Conservation (phyloP, 2,888 invertebrate species). For the Cinara cedri region DNA sequence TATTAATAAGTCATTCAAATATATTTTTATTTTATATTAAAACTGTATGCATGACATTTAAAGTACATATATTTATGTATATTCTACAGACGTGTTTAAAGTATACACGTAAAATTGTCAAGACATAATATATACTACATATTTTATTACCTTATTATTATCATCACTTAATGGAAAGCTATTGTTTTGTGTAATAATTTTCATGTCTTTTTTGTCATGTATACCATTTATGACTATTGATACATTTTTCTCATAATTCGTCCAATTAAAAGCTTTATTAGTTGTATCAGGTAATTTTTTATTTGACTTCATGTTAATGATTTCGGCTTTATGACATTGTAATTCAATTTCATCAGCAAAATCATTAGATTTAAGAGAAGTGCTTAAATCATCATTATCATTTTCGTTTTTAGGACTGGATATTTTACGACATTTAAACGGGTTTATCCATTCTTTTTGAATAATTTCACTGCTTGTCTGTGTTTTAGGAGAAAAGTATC, state of each 20-base stretch:
- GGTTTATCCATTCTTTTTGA: constrained; percentile 42
- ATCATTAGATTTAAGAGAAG: not conserved
- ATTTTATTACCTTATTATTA: constrained; percentile 14
- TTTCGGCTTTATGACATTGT: not conserved
- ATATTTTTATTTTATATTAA: too few species aligned
- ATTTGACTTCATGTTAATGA: not conserved
- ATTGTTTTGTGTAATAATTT: not conserved
- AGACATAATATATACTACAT: not conserved
- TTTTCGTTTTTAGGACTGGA: not conserved
- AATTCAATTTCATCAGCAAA: not conserved
- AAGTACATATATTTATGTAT: too few species aligned
- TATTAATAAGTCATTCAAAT: too few species aligned
- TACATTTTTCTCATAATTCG: not conserved
- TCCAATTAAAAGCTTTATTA: constrained; percentile 17
- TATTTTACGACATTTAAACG: constrained; percentile 40
- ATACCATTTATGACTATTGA: not conserved
- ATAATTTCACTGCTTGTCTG: not conserved
- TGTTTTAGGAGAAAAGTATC: constrained; percentile 29
- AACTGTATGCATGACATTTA: too few species aligned
- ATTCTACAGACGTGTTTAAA: too few species aligned
- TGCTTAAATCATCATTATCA: not conserved
- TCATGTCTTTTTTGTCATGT: not conserved
- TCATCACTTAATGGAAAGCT: not conserved
- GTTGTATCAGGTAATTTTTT: not conserved
- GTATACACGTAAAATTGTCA: too few species aligned